phyloP scores from a whole-genome alignment of 1,140 invertebrate species.

The Apis mellifera region Amel_HAv3.1 CM009936.2:11205001-11205500 shows the following conservation, averaged over 20 bases:
- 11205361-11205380: not conserved
- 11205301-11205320: constrained; percentile 30
- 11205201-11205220: constrained; percentile 37
- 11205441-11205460: constrained; percentile 70
- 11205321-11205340: constrained; percentile 55
- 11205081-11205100: not conserved
- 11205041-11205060: not conserved
- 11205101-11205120: constrained; percentile 1
- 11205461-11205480: constrained; percentile 69
- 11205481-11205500: constrained; percentile 48
- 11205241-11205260: constrained; percentile 39
- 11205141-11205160: not conserved
- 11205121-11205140: not conserved
- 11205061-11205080: not conserved
- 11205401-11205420: constrained; percentile 77
- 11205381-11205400: constrained; percentile 53
- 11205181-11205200: constrained; percentile 15
- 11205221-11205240: not conserved
- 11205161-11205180: not conserved
- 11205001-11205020: not conserved
- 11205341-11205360: constrained; percentile 1
- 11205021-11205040: not conserved
- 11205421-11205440: constrained; percentile 60
- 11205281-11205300: constrained; percentile 10
- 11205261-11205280: constrained; percentile 36